phyloP scores from a whole-genome alignment of 2,888 invertebrate species.

The Stenoptilia bipunctidactyla region DNA sequence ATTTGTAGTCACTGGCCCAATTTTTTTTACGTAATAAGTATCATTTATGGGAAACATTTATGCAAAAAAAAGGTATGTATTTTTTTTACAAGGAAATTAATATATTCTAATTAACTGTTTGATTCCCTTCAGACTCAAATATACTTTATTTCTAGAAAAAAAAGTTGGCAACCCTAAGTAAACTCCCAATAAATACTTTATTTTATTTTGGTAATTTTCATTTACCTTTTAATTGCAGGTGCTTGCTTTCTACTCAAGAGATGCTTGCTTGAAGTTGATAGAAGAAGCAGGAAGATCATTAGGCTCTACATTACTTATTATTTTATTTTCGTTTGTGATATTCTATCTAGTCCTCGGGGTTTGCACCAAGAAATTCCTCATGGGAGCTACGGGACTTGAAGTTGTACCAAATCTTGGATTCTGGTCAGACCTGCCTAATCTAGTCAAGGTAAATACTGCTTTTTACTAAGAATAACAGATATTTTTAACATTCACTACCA shows the following conservation, averaged over 20 bases:
- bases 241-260: slow-evolving; percentile 59
- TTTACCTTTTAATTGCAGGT: slow-evolving; percentile 37
- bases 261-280: slow-evolving; percentile 53
- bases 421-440: slow-evolving; percentile 78
- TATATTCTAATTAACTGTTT: no score
- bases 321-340: slow-evolving; percentile 69
- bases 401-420: slow-evolving; percentile 81
- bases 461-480: neutral
- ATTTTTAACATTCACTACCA: no score
- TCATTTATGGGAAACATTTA: no score
- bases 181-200: no score
- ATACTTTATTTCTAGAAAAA: no score
- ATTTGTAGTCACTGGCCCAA: no score
- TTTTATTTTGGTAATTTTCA: no score
- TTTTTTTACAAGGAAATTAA: no score
- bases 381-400: slow-evolving; percentile 80
- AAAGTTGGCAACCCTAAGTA: no score
- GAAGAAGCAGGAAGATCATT: slow-evolving; percentile 59
- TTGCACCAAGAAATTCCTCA: slow-evolving; percentile 73
- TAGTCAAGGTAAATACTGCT: slow-evolving; percentile 72
- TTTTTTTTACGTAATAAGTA: no score
- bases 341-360: slow-evolving; percentile 78
- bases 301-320: slow-evolving; percentile 74
- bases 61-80: no score
- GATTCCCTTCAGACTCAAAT: no score